These are phyloP conservation scores for Gymnocypris eckloni DNA, from an alignment of 2,797 vertebrate genomes.

Conservation along the genomic window DNA sequence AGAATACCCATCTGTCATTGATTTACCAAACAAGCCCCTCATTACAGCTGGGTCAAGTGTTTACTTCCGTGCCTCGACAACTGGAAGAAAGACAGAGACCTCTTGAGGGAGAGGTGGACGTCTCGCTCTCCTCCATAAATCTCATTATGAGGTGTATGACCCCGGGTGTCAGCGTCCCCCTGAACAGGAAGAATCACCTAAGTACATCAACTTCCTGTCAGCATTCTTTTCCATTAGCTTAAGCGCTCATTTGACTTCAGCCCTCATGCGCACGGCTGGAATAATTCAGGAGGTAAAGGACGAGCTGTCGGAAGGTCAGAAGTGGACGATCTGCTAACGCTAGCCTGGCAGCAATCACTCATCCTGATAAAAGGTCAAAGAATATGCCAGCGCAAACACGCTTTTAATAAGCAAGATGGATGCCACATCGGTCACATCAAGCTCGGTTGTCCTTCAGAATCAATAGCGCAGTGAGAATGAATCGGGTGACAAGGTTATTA, in stretches of 20 bases:
- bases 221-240: conserved; percentile 48
- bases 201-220: conserved; percentile 47
- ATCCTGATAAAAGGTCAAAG: conserved; percentile 55
- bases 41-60: conserved; percentile 61
- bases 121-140: conserved; percentile 59
- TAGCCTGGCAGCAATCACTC: conserved; percentile 56
- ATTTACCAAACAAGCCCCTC: conserved; percentile 51
- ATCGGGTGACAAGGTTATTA: not conserved
- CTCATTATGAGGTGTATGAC: conserved; percentile 63
- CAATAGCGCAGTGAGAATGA: conserved; percentile 31
- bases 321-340: conserved; percentile 34
- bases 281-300: conserved; percentile 51
- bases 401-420: conserved; percentile 59
- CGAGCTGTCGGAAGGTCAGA: conserved; percentile 47
- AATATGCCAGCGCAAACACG: conserved; percentile 42
- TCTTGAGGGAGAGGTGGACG: conserved; percentile 29
- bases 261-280: conserved; percentile 16
- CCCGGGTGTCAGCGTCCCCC: conserved; percentile 40
- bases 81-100: conserved; percentile 45
- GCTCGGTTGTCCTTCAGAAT: conserved; percentile 55
- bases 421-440: conserved; percentile 36
- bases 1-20: not conserved
- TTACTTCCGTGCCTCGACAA: conserved; percentile 43
- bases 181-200: conserved; percentile 53
- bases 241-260: conserved; percentile 46